phyloP scores from a whole-genome alignment of 2,797 vertebrate species.

The Chaetophractus vellerosus region DNA sequence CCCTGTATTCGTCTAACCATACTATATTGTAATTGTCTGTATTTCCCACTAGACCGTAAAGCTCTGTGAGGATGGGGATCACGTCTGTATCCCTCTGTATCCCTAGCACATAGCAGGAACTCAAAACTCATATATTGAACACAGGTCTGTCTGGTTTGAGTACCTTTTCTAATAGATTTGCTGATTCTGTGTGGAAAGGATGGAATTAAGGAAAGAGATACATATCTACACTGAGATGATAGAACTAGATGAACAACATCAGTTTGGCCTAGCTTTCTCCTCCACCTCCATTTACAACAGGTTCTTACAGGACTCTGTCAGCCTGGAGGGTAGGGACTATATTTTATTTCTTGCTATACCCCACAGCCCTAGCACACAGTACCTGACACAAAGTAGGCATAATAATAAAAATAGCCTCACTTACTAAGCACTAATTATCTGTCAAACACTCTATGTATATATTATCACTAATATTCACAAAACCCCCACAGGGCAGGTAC shows the following conservation, averaged over 20 bases:
- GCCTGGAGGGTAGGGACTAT: neutral
- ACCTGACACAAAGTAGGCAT: neutral
- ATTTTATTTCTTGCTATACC: neutral
- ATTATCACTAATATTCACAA: constrained; percentile 32
- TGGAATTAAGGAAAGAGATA: neutral
- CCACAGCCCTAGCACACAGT: neutral
- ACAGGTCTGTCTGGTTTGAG: neutral
- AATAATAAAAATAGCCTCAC: constrained; percentile 26
- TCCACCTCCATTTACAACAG: neutral
- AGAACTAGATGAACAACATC: neutral
- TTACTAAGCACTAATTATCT: constrained; percentile 22
- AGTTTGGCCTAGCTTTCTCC: neutral
- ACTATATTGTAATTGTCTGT: neutral
- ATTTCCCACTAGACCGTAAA: neutral
- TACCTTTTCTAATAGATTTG: neutral
- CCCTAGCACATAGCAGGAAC: neutral
- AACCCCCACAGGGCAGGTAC: neutral
- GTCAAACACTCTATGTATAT: neutral
- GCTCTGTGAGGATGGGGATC: neutral
- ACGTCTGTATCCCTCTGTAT: neutral
- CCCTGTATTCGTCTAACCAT: neutral
- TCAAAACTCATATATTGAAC: neutral
- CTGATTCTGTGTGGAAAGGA: neutral
- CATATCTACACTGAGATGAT: neutral
- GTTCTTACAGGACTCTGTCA: neutral